Evolutionary conservation across 2,113 vertebrate species (phyloP).

Genomic region (Sprattus sprattus): DNA sequence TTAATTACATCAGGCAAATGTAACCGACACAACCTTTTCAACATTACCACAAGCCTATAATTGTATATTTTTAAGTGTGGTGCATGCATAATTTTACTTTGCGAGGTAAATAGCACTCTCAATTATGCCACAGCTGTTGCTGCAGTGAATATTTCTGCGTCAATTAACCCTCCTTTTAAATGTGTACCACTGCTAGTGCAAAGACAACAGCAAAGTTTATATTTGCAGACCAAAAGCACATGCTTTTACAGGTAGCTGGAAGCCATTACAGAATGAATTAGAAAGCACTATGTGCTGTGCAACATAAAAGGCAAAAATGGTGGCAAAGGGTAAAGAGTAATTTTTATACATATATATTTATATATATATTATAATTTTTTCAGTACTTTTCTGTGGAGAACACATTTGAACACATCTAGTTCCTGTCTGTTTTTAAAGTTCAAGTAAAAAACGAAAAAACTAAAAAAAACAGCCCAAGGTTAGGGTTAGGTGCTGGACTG

Average conservation of each 20-base stretch:
- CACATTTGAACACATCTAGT: background rate
- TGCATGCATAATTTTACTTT: constrained; percentile 65
- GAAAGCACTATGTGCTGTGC: constrained; percentile 2
- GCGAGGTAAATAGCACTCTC: constrained; percentile 57
- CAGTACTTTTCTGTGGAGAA: background rate
- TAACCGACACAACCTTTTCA: constrained; percentile 59
- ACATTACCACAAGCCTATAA: constrained; percentile 59
- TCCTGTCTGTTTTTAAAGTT: background rate
- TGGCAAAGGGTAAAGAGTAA: constrained; percentile 20
- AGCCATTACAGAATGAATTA: constrained; percentile 30
- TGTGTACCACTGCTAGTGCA: constrained; percentile 30
- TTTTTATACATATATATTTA: background rate
- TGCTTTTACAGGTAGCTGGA: constrained; percentile 23
- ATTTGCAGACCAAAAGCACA: constrained; percentile 14
- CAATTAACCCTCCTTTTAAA: constrained; percentile 56
- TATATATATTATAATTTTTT: background rate
- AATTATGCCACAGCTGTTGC: constrained; percentile 57
- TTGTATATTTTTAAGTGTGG: constrained; percentile 63
- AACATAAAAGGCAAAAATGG: background rate
- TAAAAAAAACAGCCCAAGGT: background rate
- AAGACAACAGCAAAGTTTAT: constrained; percentile 45
- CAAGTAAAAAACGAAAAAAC: background rate
- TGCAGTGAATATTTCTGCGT: constrained; percentile 48
- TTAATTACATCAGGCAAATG: constrained; percentile 58
- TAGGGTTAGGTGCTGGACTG: background rate